Percentiles rank a stretch among this genome's conserved stretches.
Conservation (phyloP, 2,113 vertebrate species). For the Sardina pilchardus region DNA sequence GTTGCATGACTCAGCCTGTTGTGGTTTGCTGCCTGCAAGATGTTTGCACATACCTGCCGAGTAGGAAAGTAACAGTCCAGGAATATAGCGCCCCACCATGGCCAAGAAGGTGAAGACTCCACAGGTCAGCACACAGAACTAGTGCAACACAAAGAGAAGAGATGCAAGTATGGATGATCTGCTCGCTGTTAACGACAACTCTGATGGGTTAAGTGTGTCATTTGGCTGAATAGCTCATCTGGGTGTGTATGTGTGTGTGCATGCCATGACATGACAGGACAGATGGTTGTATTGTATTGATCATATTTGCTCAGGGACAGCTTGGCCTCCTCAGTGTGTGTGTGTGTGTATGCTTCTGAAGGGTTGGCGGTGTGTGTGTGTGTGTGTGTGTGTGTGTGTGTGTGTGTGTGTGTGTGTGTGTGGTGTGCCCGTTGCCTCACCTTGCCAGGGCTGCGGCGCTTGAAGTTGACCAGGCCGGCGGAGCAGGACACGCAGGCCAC, state of each 20-base stretch:
- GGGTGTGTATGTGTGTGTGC: not conserved
- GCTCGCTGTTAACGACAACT: not conserved
- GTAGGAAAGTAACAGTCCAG: conserved; percentile 90
- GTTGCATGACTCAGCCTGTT: not conserved
- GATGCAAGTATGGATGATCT: not conserved
- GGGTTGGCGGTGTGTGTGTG: not conserved
- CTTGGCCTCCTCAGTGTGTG: not conserved
- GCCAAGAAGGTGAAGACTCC: conserved; percentile 83
- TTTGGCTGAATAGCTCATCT: no score
- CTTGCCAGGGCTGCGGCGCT: conserved; percentile 88
- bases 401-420: not conserved
- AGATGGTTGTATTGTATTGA: not conserved
- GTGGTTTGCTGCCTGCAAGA: no score
- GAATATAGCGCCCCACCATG: conserved; percentile 83
- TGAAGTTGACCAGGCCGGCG: conserved; percentile 79
- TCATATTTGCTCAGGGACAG: not conserved
- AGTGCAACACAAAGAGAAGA: conserved; percentile 39
- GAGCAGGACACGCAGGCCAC: conserved; percentile 77
- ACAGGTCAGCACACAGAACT: conserved; percentile 93
- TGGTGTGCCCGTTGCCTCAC: conserved; percentile 66
- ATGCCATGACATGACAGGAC: not conserved
- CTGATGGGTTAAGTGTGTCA: not conserved
- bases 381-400: not conserved
- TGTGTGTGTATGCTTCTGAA: not conserved
- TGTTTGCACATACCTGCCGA: conserved; percentile 80